These are phyloP conservation scores for Hyles vespertilio DNA, from an alignment of 1,140 invertebrate genomes.

Conservation along the genomic window DNA sequence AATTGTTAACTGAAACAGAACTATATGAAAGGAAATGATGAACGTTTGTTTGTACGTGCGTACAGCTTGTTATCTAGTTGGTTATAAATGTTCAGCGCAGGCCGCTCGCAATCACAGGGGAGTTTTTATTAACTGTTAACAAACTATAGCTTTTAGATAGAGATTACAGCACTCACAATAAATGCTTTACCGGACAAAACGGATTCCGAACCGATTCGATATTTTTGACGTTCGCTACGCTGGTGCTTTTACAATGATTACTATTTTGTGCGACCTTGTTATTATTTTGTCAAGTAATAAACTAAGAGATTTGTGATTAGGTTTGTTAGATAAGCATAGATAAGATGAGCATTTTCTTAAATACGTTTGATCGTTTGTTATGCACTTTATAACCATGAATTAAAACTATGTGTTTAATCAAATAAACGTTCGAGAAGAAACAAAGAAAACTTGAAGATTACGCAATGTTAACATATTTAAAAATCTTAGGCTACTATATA, in stretches of 20 bases:
- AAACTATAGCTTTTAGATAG: constrained; percentile 26
- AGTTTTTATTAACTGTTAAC: constrained; percentile 26
- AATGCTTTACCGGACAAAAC: constrained; percentile 15
- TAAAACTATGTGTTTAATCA: no score
- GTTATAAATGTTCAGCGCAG: constrained; percentile 6
- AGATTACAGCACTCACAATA: constrained; percentile 16
- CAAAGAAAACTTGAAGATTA: no score
- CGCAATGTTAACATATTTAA: no score
- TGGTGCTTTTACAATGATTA: constrained; percentile 22
- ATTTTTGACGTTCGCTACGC: constrained; percentile 3
- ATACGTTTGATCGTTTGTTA: no score
- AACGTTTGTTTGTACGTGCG: constrained; percentile 2
- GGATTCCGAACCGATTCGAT: constrained; percentile 11
- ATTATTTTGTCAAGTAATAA: background rate
- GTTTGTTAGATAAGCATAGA: no score
- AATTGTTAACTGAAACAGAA: no score
- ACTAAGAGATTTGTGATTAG: no score
- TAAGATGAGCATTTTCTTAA: no score
- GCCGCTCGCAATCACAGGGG: constrained; percentile 15
- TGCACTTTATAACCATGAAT: no score
- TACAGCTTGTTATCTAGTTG: constrained; percentile 9
- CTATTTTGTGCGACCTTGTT: constrained; percentile 8
- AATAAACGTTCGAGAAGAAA: no score
- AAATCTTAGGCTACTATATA: no score
- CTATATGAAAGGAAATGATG: background rate